Evolutionary conservation across 1,140 invertebrate species (phyloP), one percentile per base, ranked within the genome.

Genomic region (Harpegnathos saltator): DNA sequence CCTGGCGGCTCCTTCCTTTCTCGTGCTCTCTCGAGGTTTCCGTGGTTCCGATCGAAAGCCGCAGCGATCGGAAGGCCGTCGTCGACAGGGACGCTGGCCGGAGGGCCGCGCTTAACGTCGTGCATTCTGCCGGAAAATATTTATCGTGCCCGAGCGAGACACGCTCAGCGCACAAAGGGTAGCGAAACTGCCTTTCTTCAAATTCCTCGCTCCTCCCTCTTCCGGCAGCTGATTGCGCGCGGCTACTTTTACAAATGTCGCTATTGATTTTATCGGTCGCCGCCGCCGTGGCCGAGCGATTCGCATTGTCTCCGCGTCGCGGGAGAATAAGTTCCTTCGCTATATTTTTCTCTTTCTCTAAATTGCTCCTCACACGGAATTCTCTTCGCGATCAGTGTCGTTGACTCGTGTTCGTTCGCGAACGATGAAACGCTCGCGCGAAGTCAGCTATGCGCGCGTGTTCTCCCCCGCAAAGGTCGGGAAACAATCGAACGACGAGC

Each of bases 41-140:
- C 38, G 88, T 71, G 88, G 82, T 89, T 85, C 85, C 78, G 83
- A 85, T 81, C 78, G 83, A 89, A 89, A 89, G 77, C 88, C 87
- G 3, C 88, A 86, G 72, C 69, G 65, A 85, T 56, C 38, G 38
- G 38, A 44, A 44, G 65, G 38, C 17, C n/a, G n/a, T n/a, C n/a
- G n/a, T n/a, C n/a, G n/a, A n/a, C n/a, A n/a, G n/a, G n/a, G n/a
- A n/a, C n/a, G n/a, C n/a, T n/a, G n/a, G n/a, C n/a, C n/a, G 65
- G 17, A 83, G 75, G 62, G 61, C 33, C 33, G 71, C 58, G 29
- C 75, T 48, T 12, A 80, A 68, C 71, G 56, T 75, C 44, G 71
- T 62, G 63, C 89, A 91, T 90, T 91, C 90, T 92, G 52, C 85
- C 81, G 86, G 89, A 90, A 91, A 92, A 92, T 92, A 92, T 92